Conservation (phyloP, 37 sponge, comb jelly and placozoan genomes). For the Amphimedon queenslandica region DNA sequence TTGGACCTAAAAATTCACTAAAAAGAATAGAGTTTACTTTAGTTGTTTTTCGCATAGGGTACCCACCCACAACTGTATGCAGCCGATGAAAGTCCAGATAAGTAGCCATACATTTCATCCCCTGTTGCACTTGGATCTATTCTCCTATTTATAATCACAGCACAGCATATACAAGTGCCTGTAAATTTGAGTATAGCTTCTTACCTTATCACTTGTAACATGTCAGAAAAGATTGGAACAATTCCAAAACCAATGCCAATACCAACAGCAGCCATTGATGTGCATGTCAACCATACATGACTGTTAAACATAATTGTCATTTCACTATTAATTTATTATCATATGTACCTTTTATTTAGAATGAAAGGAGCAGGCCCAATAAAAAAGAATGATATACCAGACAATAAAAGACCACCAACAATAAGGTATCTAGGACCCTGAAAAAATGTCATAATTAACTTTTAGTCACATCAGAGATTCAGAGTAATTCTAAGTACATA, state of each 20-base stretch:
- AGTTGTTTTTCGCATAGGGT: too few species aligned
- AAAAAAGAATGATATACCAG: constrained; percentile 33
- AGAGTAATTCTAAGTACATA: too few species aligned
- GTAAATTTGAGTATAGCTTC: not conserved
- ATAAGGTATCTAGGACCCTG: constrained; percentile 43
- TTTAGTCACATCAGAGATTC: too few species aligned
- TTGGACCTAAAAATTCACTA: constrained; percentile 52
- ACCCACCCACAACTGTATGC: constrained; percentile 35
- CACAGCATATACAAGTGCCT: not conserved
- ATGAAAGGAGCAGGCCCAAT: constrained; percentile 56
- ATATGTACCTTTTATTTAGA: constrained; percentile 8
- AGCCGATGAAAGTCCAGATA: constrained; percentile 38
- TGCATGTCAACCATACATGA: constrained; percentile 36
- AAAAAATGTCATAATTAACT: not conserved
- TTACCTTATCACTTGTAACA: constrained; percentile 35
- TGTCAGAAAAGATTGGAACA: constrained; percentile 32
- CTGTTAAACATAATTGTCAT: constrained; percentile 7
- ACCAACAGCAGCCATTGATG: constrained; percentile 27
- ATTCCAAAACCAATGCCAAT: constrained; percentile 17
- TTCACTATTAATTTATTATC: not conserved
- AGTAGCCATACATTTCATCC: constrained; percentile 1
- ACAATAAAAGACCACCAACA: constrained; percentile 18
- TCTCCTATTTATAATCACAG: too few species aligned
- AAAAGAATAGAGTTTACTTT: not conserved
- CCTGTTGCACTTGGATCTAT: not conserved